phyloP scores from a whole-genome alignment of 2,113 vertebrate species.

The Pollachius pollachius region DNA sequence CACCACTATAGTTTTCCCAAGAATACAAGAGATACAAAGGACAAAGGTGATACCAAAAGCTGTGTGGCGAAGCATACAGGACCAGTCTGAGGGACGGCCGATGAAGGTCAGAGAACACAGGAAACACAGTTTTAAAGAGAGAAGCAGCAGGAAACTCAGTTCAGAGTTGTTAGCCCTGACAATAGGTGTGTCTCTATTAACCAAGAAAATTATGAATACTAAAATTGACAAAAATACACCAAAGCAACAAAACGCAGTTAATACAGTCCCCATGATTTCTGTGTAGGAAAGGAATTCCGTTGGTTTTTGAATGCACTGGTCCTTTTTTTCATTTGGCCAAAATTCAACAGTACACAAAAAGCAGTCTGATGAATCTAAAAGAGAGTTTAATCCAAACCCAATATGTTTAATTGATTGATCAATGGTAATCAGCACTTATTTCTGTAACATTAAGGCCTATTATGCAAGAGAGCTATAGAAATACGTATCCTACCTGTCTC shows the following conservation, averaged over 20 bases:
- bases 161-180: conserved; percentile 62
- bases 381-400: not conserved
- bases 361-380: conserved; percentile 57
- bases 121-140: conserved; percentile 59
- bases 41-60: conserved; percentile 66
- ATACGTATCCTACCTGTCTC: conserved; percentile 30
- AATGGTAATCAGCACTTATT: not conserved
- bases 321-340: conserved; percentile 60
- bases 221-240: conserved; percentile 51
- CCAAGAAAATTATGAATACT: conserved; percentile 46
- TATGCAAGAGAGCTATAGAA: not conserved
- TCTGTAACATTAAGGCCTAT: conserved; percentile 33
- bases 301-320: conserved; percentile 53
- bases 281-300: conserved; percentile 60
- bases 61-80: conserved; percentile 65
- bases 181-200: conserved; percentile 55
- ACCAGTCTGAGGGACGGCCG: conserved; percentile 47
- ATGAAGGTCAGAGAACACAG: conserved; percentile 60
- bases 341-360: conserved; percentile 50
- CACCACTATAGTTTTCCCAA: conserved; percentile 63
- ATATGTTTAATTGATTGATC: not conserved
- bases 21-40: conserved; percentile 61
- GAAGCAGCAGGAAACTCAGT: conserved; percentile 60
- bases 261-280: conserved; percentile 57
- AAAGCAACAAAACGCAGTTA: conserved; percentile 48